Percentiles rank a stretch among this genome's conserved stretches.
These are phyloP conservation scores for Aspiorhynchus laticeps DNA, from an alignment of 2,113 vertebrate species.

Conservation along the genomic window DNA sequence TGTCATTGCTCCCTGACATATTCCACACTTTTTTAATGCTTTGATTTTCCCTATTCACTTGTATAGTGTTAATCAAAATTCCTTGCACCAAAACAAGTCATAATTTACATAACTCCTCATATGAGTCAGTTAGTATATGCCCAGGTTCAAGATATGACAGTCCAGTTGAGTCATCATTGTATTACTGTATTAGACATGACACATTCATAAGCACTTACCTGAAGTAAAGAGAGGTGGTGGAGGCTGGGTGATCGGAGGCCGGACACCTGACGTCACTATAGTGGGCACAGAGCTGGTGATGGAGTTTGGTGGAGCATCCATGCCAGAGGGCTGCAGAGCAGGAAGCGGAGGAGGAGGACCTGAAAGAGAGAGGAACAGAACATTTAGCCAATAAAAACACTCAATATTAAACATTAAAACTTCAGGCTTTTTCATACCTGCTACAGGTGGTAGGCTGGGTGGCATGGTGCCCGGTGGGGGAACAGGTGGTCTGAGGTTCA, in stretches of 20 bases:
- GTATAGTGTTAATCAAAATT: not conserved
- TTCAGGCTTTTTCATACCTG: conserved; percentile 80
- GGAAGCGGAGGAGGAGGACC: conserved; percentile 95
- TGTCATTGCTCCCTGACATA: not conserved
- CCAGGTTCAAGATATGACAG: not conserved
- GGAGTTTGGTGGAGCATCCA: conserved; percentile 94
- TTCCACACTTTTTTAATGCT: not conserved
- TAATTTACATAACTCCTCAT: not conserved
- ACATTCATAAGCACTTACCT: conserved; percentile 71
- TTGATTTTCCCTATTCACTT: not conserved
- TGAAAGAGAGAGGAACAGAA: conserved; percentile 59
- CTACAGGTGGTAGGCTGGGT: conserved; percentile 91
- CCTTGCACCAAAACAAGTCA: not conserved
- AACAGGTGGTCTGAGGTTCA: conserved; percentile 91
- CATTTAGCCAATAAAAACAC: too few species aligned
- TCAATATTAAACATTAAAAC: not conserved
- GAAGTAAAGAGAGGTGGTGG: conserved; percentile 86
- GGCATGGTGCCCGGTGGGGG: conserved; percentile 89
- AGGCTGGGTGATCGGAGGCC: conserved; percentile 86
- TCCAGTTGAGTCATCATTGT: not conserved
- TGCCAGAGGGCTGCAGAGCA: conserved; percentile 89
- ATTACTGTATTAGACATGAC: not conserved
- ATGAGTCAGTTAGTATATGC: not conserved
- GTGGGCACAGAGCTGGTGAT: conserved; percentile 94
- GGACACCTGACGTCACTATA: conserved; percentile 94